A percentile compares a stretch with the other conserved stretches of the same genome.
Conservation (phyloP, 2,888 invertebrate genomes). For the Euproctis similis region DNA sequence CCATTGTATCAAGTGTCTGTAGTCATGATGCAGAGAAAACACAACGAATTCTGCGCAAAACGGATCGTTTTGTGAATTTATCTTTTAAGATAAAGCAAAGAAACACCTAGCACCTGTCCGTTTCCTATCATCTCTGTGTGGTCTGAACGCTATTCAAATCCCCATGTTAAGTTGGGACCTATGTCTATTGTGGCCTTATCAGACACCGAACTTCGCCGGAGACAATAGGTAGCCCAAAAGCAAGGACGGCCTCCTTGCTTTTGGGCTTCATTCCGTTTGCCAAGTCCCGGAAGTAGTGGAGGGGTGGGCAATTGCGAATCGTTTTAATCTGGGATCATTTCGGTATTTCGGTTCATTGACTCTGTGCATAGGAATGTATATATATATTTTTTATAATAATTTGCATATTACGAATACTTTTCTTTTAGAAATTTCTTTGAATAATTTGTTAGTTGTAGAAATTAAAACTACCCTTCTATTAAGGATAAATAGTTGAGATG, state of each 20-base stretch:
- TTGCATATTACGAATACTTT: not conserved
- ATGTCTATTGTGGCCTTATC: slow-evolving; percentile 53
- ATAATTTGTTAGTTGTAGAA: too few species aligned
- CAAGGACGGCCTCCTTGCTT: slow-evolving; percentile 35
- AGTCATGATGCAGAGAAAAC: not conserved
- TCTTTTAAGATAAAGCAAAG: slow-evolving; percentile 24
- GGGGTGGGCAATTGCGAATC: slow-evolving; percentile 12
- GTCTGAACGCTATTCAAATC: slow-evolving; percentile 46
- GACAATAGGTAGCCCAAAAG: slow-evolving; percentile 47
- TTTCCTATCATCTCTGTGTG: slow-evolving; percentile 27
- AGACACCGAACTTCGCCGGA: slow-evolving; percentile 47
- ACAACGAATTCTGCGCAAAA: slow-evolving; percentile 1
- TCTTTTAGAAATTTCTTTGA: too few species aligned
- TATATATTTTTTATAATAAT: not conserved
- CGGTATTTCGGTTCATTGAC: slow-evolving; percentile 1
- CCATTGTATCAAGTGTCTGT: too few species aligned
- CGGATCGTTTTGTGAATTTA: slow-evolving; percentile 3
- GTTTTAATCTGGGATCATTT: slow-evolving; percentile 12
- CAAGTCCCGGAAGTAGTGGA: slow-evolving; percentile 22
- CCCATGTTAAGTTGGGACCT: slow-evolving; percentile 50
- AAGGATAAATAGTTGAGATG: too few species aligned
- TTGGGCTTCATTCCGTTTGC: slow-evolving; percentile 25
- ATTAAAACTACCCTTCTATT: too few species aligned
- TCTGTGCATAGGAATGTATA: not conserved
- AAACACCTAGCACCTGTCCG: slow-evolving; percentile 30